Percentiles rank a stretch among this genome's conserved stretches.
phyloP scores from a whole-genome alignment of 1,140 invertebrate species.

The Cotesia chilonis region DNA sequence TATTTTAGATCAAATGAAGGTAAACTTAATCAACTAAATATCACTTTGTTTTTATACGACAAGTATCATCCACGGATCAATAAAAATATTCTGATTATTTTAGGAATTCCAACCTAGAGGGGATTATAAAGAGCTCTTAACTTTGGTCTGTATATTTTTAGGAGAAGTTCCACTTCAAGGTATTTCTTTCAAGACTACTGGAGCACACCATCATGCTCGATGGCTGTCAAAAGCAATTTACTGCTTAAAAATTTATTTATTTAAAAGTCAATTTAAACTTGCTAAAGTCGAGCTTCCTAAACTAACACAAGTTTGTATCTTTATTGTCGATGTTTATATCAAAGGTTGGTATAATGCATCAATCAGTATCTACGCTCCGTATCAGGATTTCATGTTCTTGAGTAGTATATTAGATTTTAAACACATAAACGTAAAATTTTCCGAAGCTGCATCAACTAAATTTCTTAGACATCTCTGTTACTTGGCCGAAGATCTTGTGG shows the following conservation, averaged over 20 bases:
- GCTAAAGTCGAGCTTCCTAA: constrained; percentile 42
- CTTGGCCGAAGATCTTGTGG: constrained; percentile 22
- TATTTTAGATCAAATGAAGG: background rate
- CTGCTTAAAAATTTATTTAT: constrained; percentile 41
- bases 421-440: constrained; percentile 23
- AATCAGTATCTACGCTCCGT: constrained; percentile 36
- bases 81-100: constrained; percentile 2
- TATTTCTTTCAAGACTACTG: constrained; percentile 33
- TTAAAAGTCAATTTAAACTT: constrained; percentile 43
- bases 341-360: constrained; percentile 44
- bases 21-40: background rate
- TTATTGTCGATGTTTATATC: constrained; percentile 46
- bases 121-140: constrained; percentile 39
- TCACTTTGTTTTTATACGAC: constrained; percentile 12
- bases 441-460: constrained; percentile 20
- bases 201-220: constrained; percentile 35
- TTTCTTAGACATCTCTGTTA: constrained; percentile 25
- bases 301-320: constrained; percentile 45
- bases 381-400: constrained; percentile 30
- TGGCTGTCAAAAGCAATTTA: constrained; percentile 46
- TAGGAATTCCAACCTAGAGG: constrained; percentile 28
- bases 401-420: constrained; percentile 11
- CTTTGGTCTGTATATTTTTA: constrained; percentile 38
- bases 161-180: constrained; percentile 15
- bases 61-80: background rate